Base-by-base conservation (phyloP, 2,113 vertebrate species). In the Phalacrocorax pelagicus region DNA sequence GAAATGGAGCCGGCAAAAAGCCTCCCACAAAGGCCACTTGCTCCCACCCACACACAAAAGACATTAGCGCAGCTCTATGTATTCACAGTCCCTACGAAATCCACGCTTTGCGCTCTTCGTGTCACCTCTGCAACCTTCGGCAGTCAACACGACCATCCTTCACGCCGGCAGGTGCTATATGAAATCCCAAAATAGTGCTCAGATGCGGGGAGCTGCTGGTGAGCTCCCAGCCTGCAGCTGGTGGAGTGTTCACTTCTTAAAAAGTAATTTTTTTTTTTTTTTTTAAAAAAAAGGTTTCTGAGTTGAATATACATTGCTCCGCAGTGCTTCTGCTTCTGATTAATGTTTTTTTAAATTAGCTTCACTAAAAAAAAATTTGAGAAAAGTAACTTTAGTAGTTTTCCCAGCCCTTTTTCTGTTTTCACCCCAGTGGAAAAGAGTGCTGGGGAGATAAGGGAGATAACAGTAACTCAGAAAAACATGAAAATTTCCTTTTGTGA, bases 81-180 rank as follows among this genome's bases (percentile, higher is more conserved):
- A 10, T 12, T 91, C 58, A 18, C 22, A 40, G 10, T 9, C 40
- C 47, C 62, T 22, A 7, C 0, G 3, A 80, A 52, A 62, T 14
- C 51, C 19, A 36, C 36, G 2, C 2, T 4, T 27, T 9, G 3
- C 2, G 0, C 47, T 44, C 24, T 51, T 32, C 40, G 10, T 6
- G 44, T 22, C 3, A 3, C 8, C 34, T 26, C 51, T 9, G 1
- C 13, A 58, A 26, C 21, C 26, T 73, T 38, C 0, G 1, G 30
- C 29, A 46, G 20, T 18, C 34, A 30, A 47, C 0, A 0, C 0
- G 1, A 17, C 62, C 51, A 14, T 24, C 26, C 38, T 55, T 42
- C 61, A 30, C 5, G 32, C 47, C 12, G 0, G 34, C 10, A 58
- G 30, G 27, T 42, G 16, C 11, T 72, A 29, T 13, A 27, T 15